A percentile compares a stretch with the other conserved stretches of the same genome.
These are phyloP conservation scores for Drosophila greeni DNA, from an alignment of 2,888 invertebrate genomes.

Conservation along the genomic window DNA sequence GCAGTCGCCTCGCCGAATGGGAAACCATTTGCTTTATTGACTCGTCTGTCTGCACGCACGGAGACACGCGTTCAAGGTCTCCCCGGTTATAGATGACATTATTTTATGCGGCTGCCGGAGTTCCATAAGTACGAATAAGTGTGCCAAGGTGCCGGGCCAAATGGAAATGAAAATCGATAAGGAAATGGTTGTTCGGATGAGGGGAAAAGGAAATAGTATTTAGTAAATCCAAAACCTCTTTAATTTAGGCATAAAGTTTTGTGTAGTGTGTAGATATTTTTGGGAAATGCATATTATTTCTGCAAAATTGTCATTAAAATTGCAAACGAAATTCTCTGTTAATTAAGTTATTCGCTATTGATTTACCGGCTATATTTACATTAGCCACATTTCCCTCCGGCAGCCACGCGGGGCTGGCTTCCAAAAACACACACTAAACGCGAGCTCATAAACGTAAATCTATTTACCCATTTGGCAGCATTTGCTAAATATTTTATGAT, in stretches of 20 bases:
- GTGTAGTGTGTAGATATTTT: not conserved
- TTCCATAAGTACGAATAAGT: constrained; percentile 38
- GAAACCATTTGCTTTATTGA: constrained; percentile 62
- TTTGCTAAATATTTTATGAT: constrained; percentile 64
- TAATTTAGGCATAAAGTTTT: not conserved
- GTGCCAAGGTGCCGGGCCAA: constrained; percentile 57
- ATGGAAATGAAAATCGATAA: constrained; percentile 58
- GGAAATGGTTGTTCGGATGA: constrained; percentile 7
- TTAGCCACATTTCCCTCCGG: not conserved
- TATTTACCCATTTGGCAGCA: constrained; percentile 46
- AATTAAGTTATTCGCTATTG: constrained; percentile 27
- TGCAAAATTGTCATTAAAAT: not conserved
- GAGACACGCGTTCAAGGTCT: constrained; percentile 54
- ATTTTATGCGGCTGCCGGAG: constrained; percentile 45
- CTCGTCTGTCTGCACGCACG: constrained; percentile 61
- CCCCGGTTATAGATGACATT: constrained; percentile 58
- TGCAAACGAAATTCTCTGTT: constrained; percentile 2
- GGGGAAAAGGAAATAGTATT: not conserved
- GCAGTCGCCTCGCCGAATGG: constrained; percentile 36
- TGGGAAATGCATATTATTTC: not conserved
- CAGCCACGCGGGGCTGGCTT: not conserved
- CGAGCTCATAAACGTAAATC: constrained; percentile 52
- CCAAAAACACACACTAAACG: constrained; percentile 34
- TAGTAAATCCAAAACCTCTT: not conserved
- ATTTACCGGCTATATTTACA: constrained; percentile 7